These are phyloP conservation scores for Carettochelys insculpta DNA, from an alignment of 2,113 vertebrate species.

Conservation along the genomic window DNA sequence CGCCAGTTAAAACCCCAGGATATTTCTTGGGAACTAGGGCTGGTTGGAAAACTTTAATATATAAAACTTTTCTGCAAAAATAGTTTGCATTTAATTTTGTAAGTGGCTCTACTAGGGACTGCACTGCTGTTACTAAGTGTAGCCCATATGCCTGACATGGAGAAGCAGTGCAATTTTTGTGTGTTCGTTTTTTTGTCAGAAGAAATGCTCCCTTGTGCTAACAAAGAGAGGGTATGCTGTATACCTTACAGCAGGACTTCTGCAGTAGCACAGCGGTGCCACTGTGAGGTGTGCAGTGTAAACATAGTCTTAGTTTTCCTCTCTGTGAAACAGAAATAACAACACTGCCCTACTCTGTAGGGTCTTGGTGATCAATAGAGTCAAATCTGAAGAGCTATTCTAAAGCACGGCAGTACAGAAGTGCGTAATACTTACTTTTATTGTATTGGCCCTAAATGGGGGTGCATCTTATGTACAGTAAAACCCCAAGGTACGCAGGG, in stretches of 20 bases:
- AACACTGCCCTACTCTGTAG: background rate
- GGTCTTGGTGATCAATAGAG: background rate
- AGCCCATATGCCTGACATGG: background rate
- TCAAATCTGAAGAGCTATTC: background rate
- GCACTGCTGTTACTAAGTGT: background rate
- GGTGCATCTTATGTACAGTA: too few relatives aligned
- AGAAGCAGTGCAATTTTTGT: too few relatives aligned
- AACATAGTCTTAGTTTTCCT: background rate
- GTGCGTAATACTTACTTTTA: background rate
- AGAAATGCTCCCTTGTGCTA: too few relatives aligned
- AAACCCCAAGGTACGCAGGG: too few relatives aligned
- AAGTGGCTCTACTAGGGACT: background rate
- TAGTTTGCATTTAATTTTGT: background rate
- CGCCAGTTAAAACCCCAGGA: background rate
- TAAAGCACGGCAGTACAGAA: background rate
- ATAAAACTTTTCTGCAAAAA: background rate
- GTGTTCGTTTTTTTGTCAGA: too few relatives aligned
- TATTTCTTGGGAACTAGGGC: background rate
- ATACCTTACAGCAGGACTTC: too few relatives aligned
- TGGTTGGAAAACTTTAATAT: background rate
- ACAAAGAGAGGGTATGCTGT: too few relatives aligned
- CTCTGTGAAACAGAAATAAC: background rate
- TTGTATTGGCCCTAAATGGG: background rate
- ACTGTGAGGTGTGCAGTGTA: too few relatives aligned
- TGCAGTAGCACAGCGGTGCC: too few relatives aligned